Conservation (phyloP, 2,797 vertebrate species). For the Dicrostonyx torquatus region DNA sequence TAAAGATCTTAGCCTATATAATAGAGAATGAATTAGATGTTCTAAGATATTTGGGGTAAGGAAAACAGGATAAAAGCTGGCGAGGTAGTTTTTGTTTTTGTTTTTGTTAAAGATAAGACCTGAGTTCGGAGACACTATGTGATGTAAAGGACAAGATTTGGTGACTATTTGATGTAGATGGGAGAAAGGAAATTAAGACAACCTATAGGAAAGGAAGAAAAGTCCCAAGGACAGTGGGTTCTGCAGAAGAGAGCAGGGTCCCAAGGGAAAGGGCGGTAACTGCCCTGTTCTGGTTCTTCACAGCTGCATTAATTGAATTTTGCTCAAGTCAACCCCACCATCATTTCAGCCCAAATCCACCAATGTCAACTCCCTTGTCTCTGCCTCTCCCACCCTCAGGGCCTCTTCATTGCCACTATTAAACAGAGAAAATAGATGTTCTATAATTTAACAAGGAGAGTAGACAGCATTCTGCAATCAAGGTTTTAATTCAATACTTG, state of each 20-base stretch:
- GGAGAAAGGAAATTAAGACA: background rate
- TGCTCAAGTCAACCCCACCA: background rate
- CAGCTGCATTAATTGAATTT: background rate
- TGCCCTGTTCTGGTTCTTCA: background rate
- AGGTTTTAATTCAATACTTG: slow-evolving; percentile 13
- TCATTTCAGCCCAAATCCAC: background rate
- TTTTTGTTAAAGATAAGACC: background rate
- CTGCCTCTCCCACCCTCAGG: background rate
- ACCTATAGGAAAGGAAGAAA: slow-evolving; percentile 5
- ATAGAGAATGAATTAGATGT: background rate
- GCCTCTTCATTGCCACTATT: background rate
- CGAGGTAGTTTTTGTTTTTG: background rate
- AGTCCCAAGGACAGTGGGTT: background rate
- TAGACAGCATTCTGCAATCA: background rate
- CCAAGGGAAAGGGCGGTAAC: background rate
- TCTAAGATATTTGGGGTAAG: background rate
- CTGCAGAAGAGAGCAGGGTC: background rate
- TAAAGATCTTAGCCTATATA: background rate
- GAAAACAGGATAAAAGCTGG: background rate
- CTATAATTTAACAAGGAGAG: background rate
- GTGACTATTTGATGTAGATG: background rate
- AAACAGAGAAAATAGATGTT: background rate
- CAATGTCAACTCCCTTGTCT: background rate
- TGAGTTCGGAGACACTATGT: background rate
- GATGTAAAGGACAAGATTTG: background rate